phyloP scores from a whole-genome alignment of 2,888 invertebrate species.

The Xestia xanthographa region DNA sequence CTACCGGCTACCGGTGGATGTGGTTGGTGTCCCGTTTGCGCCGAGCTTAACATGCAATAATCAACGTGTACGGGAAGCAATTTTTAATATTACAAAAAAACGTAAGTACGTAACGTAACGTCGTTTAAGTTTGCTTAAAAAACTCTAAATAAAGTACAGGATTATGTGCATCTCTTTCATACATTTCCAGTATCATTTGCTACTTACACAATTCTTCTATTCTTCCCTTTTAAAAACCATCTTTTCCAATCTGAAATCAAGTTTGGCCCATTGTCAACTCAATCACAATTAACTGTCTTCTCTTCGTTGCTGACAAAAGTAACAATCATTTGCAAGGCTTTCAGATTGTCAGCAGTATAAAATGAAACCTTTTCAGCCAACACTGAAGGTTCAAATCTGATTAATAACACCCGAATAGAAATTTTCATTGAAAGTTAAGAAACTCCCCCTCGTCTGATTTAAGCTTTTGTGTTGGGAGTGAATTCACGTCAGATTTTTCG shows the following conservation, averaged over 20 bases:
- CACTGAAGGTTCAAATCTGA: slow-evolving; percentile 65
- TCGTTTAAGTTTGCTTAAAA: background rate
- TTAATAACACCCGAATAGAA: slow-evolving; percentile 48
- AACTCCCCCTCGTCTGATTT: slow-evolving; percentile 63
- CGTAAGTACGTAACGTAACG: too few relatives aligned
- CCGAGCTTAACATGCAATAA: too few relatives aligned
- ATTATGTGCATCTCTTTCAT: slow-evolving; percentile 9
- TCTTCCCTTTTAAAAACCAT: slow-evolving; percentile 46
- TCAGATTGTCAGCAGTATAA: slow-evolving; percentile 51
- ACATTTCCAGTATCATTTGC: background rate
- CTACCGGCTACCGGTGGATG: too few relatives aligned
- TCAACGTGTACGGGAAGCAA: too few relatives aligned
- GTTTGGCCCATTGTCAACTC: slow-evolving; percentile 68
- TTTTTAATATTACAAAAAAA: too few relatives aligned
- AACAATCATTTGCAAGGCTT: slow-evolving; percentile 68
- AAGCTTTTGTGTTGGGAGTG: slow-evolving; percentile 62
- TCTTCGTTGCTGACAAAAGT: slow-evolving; percentile 75
- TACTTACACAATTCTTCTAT: slow-evolving; percentile 5
- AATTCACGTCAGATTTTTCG: slow-evolving; percentile 49
- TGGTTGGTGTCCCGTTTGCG: too few relatives aligned
- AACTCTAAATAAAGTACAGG: background rate
- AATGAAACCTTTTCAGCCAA: slow-evolving; percentile 60
- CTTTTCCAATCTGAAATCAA: slow-evolving; percentile 50
- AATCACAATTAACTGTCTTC: slow-evolving; percentile 73
- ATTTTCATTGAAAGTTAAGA: slow-evolving; percentile 60